A percentile compares a stretch with the other conserved stretches of the same genome.
These are phyloP conservation scores for Paedocypris micromegethes DNA, from an alignment of 2,797 vertebrate species.

Conservation along the genomic window DNA sequence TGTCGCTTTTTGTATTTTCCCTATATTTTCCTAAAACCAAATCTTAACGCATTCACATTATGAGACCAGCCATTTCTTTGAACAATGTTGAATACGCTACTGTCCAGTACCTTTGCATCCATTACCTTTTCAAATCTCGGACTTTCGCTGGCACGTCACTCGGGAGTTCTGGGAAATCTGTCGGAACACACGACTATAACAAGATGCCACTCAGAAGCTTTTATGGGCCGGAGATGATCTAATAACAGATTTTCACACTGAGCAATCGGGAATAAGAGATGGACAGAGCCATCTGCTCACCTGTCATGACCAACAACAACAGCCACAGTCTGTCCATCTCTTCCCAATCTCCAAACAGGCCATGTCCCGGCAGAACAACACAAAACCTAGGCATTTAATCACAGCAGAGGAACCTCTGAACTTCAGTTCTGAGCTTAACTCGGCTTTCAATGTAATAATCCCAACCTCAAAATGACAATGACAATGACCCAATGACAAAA, in stretches of 20 bases:
- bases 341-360: conserved; percentile 12
- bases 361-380: neutral
- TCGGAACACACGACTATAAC: neutral
- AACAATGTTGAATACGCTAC: no score
- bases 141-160: neutral
- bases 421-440: no score
- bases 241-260: conserved; percentile 37
- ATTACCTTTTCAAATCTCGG: no score
- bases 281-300: conserved; percentile 39
- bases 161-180: neutral
- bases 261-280: conserved; percentile 30
- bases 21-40: no score
- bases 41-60: no score
- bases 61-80: no score
- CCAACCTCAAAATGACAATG: no score
- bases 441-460: no score
- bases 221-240: conserved; percentile 19
- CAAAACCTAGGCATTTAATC: conserved; percentile 7
- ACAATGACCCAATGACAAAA: no score
- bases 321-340: conserved; percentile 14
- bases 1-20: no score
- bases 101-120: no score
- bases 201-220: conserved; percentile 7
- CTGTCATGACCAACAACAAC: conserved; percentile 19
- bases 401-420: neutral